Conservation (phyloP, 2,113 vertebrate genomes). For the Camelus bactrianus region DNA sequence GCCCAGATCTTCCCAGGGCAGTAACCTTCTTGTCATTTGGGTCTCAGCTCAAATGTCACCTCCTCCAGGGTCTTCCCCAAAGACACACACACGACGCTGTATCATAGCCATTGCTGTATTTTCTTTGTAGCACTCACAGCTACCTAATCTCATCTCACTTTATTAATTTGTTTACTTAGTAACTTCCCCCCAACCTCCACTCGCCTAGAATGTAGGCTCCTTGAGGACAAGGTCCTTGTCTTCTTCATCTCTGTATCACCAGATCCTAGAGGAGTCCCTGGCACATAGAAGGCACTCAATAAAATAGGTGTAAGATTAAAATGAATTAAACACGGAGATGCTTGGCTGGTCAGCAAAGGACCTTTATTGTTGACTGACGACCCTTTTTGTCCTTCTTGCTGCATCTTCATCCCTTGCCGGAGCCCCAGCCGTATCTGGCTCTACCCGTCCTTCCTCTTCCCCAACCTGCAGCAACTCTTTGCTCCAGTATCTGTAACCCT, state of each 20-base stretch:
- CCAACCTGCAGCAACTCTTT: neutral
- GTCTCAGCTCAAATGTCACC: neutral
- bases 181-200: neutral
- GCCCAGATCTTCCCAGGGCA: neutral
- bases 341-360: neutral
- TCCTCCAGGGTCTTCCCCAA: constrained; percentile 2
- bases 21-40: neutral
- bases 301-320: neutral
- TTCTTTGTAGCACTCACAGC: neutral
- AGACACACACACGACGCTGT: neutral
- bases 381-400: neutral
- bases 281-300: neutral
- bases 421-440: neutral
- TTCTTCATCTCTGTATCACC: neutral
- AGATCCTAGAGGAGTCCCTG: neutral
- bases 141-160: neutral
- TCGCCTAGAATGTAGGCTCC: neutral
- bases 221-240: neutral
- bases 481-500: neutral
- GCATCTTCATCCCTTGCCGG: neutral
- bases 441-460: neutral
- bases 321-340: neutral
- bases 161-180: neutral
- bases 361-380: neutral
- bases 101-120: neutral